Evolutionary conservation across 2,797 vertebrate species (phyloP), one percentile per base, ranked within the genome.

Genomic region (Lacerta agilis): DNA sequence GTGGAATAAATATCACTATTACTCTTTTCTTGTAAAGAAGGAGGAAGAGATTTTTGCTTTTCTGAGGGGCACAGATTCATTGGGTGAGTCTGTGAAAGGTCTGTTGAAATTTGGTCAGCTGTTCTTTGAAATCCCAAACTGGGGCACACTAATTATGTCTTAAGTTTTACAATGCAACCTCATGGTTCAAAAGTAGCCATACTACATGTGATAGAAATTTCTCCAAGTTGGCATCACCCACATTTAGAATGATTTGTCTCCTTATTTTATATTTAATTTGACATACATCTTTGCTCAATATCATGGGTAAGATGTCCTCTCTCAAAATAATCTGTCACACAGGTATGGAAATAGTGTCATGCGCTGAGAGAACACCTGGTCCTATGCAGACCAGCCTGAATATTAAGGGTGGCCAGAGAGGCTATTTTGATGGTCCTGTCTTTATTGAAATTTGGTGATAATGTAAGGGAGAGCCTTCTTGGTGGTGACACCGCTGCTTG

Each of bases 1-100:
- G 82, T 45, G 82, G 82, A 87, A 89, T 90, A 92, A 93, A 82
- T 61, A 91, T 67, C 55, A 79, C 71, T n/a, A 17, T 72, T 87
- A n/a, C 2, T 17, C 79, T 29, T 66, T 36, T 64, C 43, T 90
- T 86, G 49, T 36, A 89, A 88, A 64, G 29, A 79, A 86, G 80
- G 38, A 76, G 27, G 38, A 64, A 20, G 11, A 38, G 33, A 7
- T 80, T 75, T 58, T 75, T 71, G 71, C 69, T 75, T 85, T 80
- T 66, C 25, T 29, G 33, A 45, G 33, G 2, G 5, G 25, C 69
- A 73, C 55, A 84, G 76, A 64, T n/a, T 66, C 58, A 33, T 23
- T 66, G 43, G 73, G 49, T 41, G 27, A 36, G 3, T 29, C 80
- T 27, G 11, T 43, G 38, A 78, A 77, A 58, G 25, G 45, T 58